Base-by-base conservation (phyloP, 2,113 vertebrate species). In the Aptenodytes patagonicus region DNA sequence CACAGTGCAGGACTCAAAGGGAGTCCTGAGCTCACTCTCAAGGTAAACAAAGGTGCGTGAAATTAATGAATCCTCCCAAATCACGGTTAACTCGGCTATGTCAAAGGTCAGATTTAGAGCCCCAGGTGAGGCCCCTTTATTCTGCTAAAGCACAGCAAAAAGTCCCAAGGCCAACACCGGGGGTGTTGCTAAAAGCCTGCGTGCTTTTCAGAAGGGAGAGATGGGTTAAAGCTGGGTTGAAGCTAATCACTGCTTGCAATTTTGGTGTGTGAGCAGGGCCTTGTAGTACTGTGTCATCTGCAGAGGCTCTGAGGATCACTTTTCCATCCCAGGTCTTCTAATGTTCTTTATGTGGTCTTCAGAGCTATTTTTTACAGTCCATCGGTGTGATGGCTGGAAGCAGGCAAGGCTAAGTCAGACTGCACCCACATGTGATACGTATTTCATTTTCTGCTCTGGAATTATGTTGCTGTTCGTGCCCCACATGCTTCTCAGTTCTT, bases 11-110 rank as follows among this genome's bases (percentile, higher is more conserved):
- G 83, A 70, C 83, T 94, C 97, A 47, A 58, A 90, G 89, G 94
- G 91, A 96, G 84, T 17, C 76, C 93, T 96, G 87, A 97, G 90
- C 84, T 95, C 81, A 15, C 38, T 80, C 84, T 77, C 82, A 93
- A 83, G 77, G 73, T 47, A 96, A 97, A 95, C 68, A 95, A 57
- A 88, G 71, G 51, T 28, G 34, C 2, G 3, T 36, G 40, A 58
- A 81, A 88, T 91, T 83, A 44, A 94, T 70, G 71, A 83, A 65
- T 65, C 85, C 71, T 86, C 92, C 87, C 90, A 91, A 77, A 72
- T 46, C 42, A 54, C 77, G 47, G 84, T 52, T 79, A 92, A 76
- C 7, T 6, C 36, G 49, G 61, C 17, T 51, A 3, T 34, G 69
- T 34, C 86, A 76, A 79, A 84, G 65, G 82, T 26, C 52, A 69